Evolutionary conservation across 1,140 invertebrate species (phyloP), one percentile per base, ranked within the genome.

Genomic region (Penaeus japonicus): DNA sequence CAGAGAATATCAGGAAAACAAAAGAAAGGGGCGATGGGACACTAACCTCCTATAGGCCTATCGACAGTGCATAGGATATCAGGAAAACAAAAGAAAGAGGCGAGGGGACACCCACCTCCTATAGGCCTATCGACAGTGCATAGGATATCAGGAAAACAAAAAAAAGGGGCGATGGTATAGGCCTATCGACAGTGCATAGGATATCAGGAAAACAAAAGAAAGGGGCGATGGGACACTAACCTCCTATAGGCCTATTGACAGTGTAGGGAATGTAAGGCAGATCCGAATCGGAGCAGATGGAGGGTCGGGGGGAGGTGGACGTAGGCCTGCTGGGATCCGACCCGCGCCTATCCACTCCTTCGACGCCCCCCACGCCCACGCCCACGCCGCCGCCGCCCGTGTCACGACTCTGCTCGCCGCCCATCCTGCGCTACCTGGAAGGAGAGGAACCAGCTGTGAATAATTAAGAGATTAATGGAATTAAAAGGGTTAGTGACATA

Each of bases 191-290:
- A 2, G 7, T 39, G n/a, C n/a, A n/a, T n/a, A n/a, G n/a, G n/a
- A n/a, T n/a, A 39, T 39, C 2, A 39, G 35, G 35, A 39, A 39
- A 7, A 39, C 7, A 4, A 4, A 39, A 39, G 7, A 39, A 39
- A 39, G 7, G 35, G 35, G 7, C 35, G 7, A 7, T 24, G 2
- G 22, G 18, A 10, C 22, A 35, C 84, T 87, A 10, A 90, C 89
- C 95, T 91, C 96, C 97, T 89, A 98, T 98, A 18, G 97, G 97
- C 89, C 96, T 94, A 92, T 98, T 98, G 1, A 97, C 96, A 0
- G 97, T 98, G 90, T 98, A 98, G 0, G 97, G 98, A 91, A 98
- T 97, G 91, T 98, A 99, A 0, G 98, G 97, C 86, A 98, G 94
- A 92, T 99, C 97, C 0, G 96, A 96, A 92, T 97, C 96, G 0